Evolutionary conservation across 1,140 invertebrate species (phyloP).

Genomic region (Pogonomyrmex barbatus): DNA sequence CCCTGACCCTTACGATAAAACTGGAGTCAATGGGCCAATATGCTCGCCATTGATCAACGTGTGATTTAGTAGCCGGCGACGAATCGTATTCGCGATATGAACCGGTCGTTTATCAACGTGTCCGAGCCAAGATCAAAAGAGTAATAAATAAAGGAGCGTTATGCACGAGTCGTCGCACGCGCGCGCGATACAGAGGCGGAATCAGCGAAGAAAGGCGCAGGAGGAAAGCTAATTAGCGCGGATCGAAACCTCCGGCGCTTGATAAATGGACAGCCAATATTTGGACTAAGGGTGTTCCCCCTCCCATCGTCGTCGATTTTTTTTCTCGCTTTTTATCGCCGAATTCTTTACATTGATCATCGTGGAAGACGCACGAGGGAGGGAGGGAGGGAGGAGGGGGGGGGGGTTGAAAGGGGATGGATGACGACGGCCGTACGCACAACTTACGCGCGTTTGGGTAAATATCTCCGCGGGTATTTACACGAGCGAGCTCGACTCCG

Average conservation of each 20-base stretch:
- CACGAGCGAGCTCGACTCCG: conserved; percentile 70
- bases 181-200: conserved; percentile 52
- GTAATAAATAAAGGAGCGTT: conserved; percentile 73
- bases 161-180: conserved; percentile 59
- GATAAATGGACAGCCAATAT: conserved; percentile 83
- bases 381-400: background rate
- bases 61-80: conserved; percentile 51
- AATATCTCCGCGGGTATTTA: conserved; percentile 79
- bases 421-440: conserved; percentile 49
- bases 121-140: conserved; percentile 70
- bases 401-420: conserved; percentile 20
- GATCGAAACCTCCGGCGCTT: conserved; percentile 75
- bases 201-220: conserved; percentile 60
- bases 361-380: conserved; percentile 53
- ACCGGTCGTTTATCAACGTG: conserved; percentile 63
- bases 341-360: conserved; percentile 56
- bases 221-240: conserved; percentile 78
- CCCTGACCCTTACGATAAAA: conserved; percentile 30
- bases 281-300: conserved; percentile 75
- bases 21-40: conserved; percentile 35
- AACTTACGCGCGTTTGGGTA: conserved; percentile 73
- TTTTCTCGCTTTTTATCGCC: conserved; percentile 52
- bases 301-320: conserved; percentile 17
- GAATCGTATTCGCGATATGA: conserved; percentile 59
- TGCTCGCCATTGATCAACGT: conserved; percentile 16